These are phyloP conservation scores for Orchesellides sinensis DNA, from an alignment of 2,888 invertebrate species.

Conservation along the genomic window DNA sequence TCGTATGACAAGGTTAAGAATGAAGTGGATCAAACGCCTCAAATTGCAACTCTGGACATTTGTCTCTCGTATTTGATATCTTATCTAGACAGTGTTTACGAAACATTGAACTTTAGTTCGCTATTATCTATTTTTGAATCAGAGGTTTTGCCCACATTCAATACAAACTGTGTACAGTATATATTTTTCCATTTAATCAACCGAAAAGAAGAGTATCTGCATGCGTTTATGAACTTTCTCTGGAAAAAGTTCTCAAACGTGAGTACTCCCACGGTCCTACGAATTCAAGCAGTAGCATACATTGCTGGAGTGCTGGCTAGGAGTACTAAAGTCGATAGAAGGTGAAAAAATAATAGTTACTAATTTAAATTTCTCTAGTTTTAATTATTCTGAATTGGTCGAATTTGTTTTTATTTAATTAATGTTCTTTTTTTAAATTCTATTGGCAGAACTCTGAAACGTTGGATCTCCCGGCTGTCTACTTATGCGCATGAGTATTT, in stretches of 20 bases:
- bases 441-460: slow-evolving; percentile 81
- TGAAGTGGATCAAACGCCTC: slow-evolving; percentile 42
- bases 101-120: slow-evolving; percentile 81
- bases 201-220: slow-evolving; percentile 81
- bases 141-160: slow-evolving; percentile 89
- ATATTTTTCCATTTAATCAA: slow-evolving; percentile 86
- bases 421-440: not conserved
- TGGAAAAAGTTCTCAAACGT: slow-evolving; percentile 86
- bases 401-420: not conserved
- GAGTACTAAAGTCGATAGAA: slow-evolving; percentile 81
- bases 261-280: slow-evolving; percentile 81
- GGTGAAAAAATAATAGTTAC: slow-evolving; percentile 78
- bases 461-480: slow-evolving; percentile 84
- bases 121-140: slow-evolving; percentile 86
- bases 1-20: slow-evolving; percentile 25
- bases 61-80: slow-evolving; percentile 45
- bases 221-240: slow-evolving; percentile 84
- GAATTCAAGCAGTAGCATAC: slow-evolving; percentile 86
- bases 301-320: slow-evolving; percentile 86
- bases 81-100: slow-evolving; percentile 16
- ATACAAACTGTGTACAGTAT: slow-evolving; percentile 88
- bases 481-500: slow-evolving; percentile 93
- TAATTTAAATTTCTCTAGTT: too few species aligned
- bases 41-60: slow-evolving; percentile 38
- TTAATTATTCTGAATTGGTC: not conserved